Conservation (phyloP, 1,140 invertebrate species). For the Drosophila repletoides region DNA sequence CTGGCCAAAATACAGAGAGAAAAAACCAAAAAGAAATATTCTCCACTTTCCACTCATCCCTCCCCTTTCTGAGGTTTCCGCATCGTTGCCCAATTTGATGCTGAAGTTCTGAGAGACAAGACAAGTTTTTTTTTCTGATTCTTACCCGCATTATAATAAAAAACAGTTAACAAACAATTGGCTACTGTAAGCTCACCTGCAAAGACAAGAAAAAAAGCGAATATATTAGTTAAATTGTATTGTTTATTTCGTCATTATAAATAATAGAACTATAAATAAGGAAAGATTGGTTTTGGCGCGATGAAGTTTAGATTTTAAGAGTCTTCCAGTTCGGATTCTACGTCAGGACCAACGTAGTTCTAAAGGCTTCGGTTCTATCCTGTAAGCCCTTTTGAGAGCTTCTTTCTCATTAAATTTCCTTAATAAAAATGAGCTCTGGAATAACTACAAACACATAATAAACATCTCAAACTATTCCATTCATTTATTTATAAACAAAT, state of each 20-base stretch:
- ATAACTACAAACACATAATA: too few relatives aligned
- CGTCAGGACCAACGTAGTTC: too few relatives aligned
- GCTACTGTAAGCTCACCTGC: slow-evolving; percentile 55
- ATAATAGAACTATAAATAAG: too few relatives aligned
- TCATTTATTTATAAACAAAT: neutral
- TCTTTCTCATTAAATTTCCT: too few relatives aligned
- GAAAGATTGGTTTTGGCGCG: too few relatives aligned
- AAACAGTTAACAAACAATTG: slow-evolving; percentile 5
- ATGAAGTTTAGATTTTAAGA: too few relatives aligned
- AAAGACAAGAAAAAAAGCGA: slow-evolving; percentile 26
- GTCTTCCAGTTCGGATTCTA: too few relatives aligned
- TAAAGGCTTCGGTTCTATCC: too few relatives aligned
- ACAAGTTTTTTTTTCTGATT: slow-evolving; percentile 27
- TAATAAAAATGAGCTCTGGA: too few relatives aligned
- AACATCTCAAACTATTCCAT: too few relatives aligned
- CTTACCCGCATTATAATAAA: slow-evolving; percentile 49
- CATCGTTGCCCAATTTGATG: slow-evolving; percentile 56
- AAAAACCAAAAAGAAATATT: neutral
- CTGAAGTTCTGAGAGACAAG: slow-evolving; percentile 21
- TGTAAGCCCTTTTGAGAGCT: too few relatives aligned
- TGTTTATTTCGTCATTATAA: neutral
- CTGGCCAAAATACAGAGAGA: slow-evolving; percentile 11
- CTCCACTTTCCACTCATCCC: slow-evolving; percentile 1
- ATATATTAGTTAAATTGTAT: slow-evolving; percentile 12
- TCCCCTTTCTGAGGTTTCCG: slow-evolving; percentile 28